Evolutionary conservation across 2,113 vertebrate species (phyloP), one percentile per base, ranked within the genome.

Genomic region (Sinocyclocheilus maitianheensis): DNA sequence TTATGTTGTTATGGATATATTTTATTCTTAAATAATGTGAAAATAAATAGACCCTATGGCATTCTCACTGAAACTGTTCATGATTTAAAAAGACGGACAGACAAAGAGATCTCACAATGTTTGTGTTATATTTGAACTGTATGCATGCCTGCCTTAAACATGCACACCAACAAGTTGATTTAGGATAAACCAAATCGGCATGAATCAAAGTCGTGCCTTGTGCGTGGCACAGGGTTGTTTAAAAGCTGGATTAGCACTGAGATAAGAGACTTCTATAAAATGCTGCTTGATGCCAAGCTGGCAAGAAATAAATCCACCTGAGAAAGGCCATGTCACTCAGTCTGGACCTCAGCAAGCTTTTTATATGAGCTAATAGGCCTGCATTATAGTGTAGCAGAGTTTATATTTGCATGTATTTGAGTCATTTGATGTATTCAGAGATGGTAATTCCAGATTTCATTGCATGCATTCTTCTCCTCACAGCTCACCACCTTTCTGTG

Each of bases 401-500:
- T 60, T 74, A 51, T 43, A n/a, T 48, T 34, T 84, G 65, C 26
- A n/a, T 77, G 46, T 55, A 55, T 75, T 22, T 85, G 11, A 79
- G 58, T 87, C 76, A 51, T 51, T 40, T 84, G 55, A 82, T 14
- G 30, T 85, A 62, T 88, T 77, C 62, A 46, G 14, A 65, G 24
- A 76, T 86, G 48, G 58, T 75, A 88, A 85, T 75, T 90, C 87
- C 65, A 85, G 51, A 76, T 82, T 86, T 89, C 81, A 89, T 86
- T 83, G 65, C 77, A 82, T 20, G 40, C 88, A 86, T 89, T 79
- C 84, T 81, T 89, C 53, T 80, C 65, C 67, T 87, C 37, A 24
- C 53, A 84, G 76, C 81, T 89, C 84, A 87, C 75, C 20, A 11
- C 65, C 30, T 60, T 80, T 84, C 51, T 60, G 46, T 84, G 26